Conservation (phyloP, 2,888 invertebrate genomes). For the Pseudanteris insignis region DNA sequence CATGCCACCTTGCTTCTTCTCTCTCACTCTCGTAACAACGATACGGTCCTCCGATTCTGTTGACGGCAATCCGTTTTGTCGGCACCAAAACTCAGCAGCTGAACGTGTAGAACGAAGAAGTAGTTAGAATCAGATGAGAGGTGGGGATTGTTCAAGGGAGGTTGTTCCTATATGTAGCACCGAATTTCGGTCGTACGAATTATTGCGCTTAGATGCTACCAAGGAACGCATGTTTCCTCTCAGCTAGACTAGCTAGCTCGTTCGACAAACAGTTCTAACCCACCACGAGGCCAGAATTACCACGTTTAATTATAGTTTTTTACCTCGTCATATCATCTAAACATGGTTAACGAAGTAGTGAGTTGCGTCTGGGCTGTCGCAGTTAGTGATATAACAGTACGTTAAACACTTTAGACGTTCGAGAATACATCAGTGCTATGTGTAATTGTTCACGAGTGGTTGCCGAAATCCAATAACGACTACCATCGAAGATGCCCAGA, state of each 20-base stretch:
- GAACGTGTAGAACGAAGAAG: conserved; percentile 41
- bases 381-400: conserved; percentile 13
- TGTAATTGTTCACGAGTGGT: conserved; percentile 3
- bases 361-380: not conserved
- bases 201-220: conserved; percentile 62
- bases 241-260: conserved; percentile 10
- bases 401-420: too few species aligned
- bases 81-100: conserved; percentile 42
- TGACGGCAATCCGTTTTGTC: conserved; percentile 39
- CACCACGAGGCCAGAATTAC: not conserved
- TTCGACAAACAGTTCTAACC: conserved; percentile 13
- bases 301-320: conserved; percentile 1
- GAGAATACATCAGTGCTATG: conserved; percentile 26
- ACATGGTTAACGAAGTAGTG: too few species aligned
- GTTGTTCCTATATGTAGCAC: conserved; percentile 65
- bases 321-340: too few species aligned
- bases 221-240: conserved; percentile 56
- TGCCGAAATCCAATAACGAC: not conserved
- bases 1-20: conserved; percentile 28
- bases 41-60: conserved; percentile 36
- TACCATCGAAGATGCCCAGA: conserved; percentile 69
- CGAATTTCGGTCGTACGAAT: conserved; percentile 62
- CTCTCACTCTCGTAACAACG: conserved; percentile 17
- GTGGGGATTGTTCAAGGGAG: conserved; percentile 57
- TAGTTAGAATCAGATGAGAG: conserved; percentile 37